Evolutionary conservation across 2,113 vertebrate species (phyloP).

Genomic region (human): GRCh38 chr2:154965001-154965500

Average conservation of each 20-base stretch:
- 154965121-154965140: neutral
- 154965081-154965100: neutral
- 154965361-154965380: neutral
- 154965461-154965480: neutral
- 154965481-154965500: neutral
- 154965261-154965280: neutral
- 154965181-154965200: neutral
- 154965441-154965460: neutral
- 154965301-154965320: neutral
- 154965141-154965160: neutral
- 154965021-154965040: neutral
- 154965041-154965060: neutral
- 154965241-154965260: neutral
- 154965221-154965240: neutral
- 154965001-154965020: neutral
- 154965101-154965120: neutral
- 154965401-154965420: slow-evolving; percentile 17
- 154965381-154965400: neutral
- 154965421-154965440: neutral
- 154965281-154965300: neutral
- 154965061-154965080: neutral
- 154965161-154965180: neutral
- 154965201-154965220: neutral
- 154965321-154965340: neutral
- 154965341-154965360: neutral